Evolutionary conservation across 2,797 vertebrate species (phyloP).

Genomic region (Ctenosaura bakeri): DNA sequence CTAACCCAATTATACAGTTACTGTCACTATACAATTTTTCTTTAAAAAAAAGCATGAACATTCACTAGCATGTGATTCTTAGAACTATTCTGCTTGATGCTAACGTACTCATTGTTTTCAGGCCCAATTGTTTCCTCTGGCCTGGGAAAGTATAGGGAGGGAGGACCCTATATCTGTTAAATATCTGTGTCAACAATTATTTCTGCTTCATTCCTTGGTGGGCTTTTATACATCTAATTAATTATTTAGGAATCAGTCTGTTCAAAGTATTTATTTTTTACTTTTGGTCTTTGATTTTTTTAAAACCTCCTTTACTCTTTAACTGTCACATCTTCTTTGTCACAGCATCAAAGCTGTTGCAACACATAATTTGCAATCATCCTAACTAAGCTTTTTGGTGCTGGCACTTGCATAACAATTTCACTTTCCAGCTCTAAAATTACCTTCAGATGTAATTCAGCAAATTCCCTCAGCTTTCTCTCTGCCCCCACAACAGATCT

Average conservation of each 20-base stretch:
- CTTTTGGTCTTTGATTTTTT: slow-evolving; percentile 31
- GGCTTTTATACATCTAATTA: neutral
- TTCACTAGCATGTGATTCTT: slow-evolving; percentile 15
- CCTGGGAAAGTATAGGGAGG: neutral
- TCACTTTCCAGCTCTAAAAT: neutral
- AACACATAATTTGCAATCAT: slow-evolving; percentile 27
- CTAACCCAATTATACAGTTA: slow-evolving; percentile 9
- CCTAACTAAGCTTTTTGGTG: slow-evolving; percentile 28
- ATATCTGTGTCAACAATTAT: slow-evolving; percentile 45
- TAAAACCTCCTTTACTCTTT: slow-evolving; percentile 41
- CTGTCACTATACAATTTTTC: neutral
- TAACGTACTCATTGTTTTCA: slow-evolving; percentile 21
- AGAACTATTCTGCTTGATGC: slow-evolving; percentile 45
- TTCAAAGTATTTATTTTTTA: slow-evolving; percentile 46
- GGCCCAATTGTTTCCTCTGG: slow-evolving; percentile 5
- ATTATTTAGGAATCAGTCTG: slow-evolving; percentile 59
- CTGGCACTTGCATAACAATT: slow-evolving; percentile 25
- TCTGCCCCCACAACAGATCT: neutral
- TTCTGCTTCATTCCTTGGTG: slow-evolving; percentile 46
- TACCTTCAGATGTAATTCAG: slow-evolving; percentile 37
- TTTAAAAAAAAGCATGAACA: neutral
- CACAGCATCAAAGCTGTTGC: slow-evolving; percentile 37
- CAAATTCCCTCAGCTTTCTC: too few species aligned
- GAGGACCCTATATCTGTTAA: slow-evolving; percentile 49
- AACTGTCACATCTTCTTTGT: slow-evolving; percentile 49